A percentile compares a stretch with the other conserved stretches of the same genome.
phyloP scores from a whole-genome alignment of 2,113 vertebrate genomes.

The Lepus timidus region DNA sequence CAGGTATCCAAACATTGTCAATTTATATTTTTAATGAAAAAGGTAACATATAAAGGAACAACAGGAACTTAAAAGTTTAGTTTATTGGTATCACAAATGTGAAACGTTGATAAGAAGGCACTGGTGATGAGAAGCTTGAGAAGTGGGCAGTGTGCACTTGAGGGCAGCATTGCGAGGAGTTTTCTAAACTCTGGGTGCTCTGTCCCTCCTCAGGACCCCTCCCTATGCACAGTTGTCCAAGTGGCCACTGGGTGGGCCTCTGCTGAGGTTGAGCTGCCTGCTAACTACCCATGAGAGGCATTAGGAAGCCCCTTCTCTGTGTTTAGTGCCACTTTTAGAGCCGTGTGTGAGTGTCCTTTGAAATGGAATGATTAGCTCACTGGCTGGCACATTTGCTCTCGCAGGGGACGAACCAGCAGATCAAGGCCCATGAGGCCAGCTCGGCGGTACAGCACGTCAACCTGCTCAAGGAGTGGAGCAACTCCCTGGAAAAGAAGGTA shows the following conservation, averaged over 20 bases:
- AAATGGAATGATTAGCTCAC: conserved; percentile 73
- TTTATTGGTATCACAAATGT: conserved; percentile 60
- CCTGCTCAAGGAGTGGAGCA: conserved; percentile 94
- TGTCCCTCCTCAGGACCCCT: neutral
- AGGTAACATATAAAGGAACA: conserved; percentile 43
- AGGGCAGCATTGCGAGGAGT: neutral
- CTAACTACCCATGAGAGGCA: conserved; percentile 46
- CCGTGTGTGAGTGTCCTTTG: conserved; percentile 62
- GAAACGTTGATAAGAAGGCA: conserved; percentile 38
- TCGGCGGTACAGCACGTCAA: conserved; percentile 95
- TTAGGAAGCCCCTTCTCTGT: neutral
- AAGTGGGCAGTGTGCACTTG: too few species aligned
- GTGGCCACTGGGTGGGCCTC: fast-evolving
- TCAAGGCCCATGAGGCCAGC: conserved; percentile 95
- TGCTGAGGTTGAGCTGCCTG: neutral
- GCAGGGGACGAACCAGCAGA: conserved; percentile 96
- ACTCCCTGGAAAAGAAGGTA: conserved; percentile 95
- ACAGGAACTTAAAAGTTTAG: conserved; percentile 35
- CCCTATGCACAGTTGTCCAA: neutral
- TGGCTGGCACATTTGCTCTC: conserved; percentile 80
- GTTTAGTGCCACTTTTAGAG: conserved; percentile 71
- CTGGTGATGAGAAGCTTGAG: neutral
- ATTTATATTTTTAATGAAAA: conserved; percentile 54
- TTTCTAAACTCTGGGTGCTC: neutral
- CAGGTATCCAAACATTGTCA: conserved; percentile 66